phyloP scores from a whole-genome alignment of 2,113 vertebrate genomes.

The Aramus guarauna region DNA sequence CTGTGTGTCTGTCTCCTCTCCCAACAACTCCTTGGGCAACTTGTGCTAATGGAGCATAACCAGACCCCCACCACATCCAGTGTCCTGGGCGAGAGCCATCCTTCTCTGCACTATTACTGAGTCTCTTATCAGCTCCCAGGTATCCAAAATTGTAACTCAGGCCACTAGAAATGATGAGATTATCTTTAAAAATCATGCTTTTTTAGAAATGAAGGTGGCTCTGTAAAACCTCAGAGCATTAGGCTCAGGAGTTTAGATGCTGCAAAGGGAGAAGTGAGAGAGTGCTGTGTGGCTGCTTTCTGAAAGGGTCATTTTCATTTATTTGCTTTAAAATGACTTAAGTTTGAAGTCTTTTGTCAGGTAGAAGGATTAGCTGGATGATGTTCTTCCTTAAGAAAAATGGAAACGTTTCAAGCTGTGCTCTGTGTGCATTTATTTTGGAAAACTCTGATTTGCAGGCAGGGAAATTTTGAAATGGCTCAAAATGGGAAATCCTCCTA shows the following conservation, averaged over 20 bases:
- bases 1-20: background rate
- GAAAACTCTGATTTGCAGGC: background rate
- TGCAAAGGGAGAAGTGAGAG: background rate
- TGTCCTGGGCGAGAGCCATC: background rate
- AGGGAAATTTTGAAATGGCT: background rate
- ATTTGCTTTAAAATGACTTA: background rate
- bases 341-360: background rate
- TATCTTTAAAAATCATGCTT: background rate
- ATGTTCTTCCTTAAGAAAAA: background rate
- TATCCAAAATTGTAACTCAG: background rate
- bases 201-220: background rate
- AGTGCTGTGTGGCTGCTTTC: background rate
- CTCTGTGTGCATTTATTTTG: fast-evolving
- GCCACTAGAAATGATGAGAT: background rate
- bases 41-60: background rate
- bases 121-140: background rate
- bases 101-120: background rate
- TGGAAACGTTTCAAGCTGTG: background rate
- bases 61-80: background rate
- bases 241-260: background rate
- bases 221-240: background rate
- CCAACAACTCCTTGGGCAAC: background rate
- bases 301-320: background rate
- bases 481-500: background rate
- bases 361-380: background rate